Conservation (phyloP, 1,140 invertebrate species). For the Odontomachus brunneus region DNA sequence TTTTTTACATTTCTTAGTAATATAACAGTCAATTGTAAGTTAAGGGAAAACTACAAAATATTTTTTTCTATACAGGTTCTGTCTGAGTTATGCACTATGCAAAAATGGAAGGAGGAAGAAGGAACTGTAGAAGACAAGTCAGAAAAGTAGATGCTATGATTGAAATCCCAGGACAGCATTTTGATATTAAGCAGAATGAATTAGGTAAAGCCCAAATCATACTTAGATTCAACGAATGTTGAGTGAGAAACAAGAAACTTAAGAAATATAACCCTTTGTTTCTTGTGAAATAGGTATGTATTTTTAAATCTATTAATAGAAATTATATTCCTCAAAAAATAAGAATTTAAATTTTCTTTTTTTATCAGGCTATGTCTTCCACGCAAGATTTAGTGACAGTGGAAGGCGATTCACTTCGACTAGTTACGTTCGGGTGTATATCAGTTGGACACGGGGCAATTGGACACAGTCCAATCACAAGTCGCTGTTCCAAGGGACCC, state of each 20-base stretch:
- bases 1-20: too few species aligned
- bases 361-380: background rate
- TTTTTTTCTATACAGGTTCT: too few species aligned
- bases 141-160: background rate
- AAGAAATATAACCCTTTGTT: background rate
- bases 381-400: background rate
- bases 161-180: background rate
- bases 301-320: slow-evolving; percentile 6
- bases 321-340: slow-evolving; percentile 3
- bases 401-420: slow-evolving; percentile 1
- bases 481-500: too few species aligned
- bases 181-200: background rate
- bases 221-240: background rate
- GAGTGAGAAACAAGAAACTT: background rate
- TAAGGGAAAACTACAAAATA: too few species aligned
- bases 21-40: too few species aligned
- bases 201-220: background rate
- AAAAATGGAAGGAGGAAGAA: slow-evolving; percentile 11
- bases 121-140: background rate
- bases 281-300: background rate
- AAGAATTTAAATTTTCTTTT: background rate
- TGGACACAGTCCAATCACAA: too few species aligned
- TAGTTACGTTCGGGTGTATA: too few species aligned
- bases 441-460: too few species aligned
- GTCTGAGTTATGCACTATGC: background rate